A percentile compares a stretch with the other conserved stretches of the same genome.
Conservation (phyloP, 2,113 vertebrate species). For the Hystrix brachyura region DNA sequence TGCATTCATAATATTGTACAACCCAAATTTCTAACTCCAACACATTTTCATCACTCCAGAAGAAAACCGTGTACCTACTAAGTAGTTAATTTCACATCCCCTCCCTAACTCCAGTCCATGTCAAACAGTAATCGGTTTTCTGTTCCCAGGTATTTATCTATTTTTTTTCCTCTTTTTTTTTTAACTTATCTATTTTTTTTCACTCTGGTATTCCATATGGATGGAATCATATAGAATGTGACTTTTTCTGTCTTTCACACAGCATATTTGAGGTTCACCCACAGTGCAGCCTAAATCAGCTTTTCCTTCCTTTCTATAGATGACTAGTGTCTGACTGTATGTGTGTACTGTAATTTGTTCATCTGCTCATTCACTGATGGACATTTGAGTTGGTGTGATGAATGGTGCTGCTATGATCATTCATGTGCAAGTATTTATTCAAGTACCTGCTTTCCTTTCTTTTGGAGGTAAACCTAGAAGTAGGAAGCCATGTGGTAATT, state of each 20-base stretch:
- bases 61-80: not conserved
- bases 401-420: not conserved
- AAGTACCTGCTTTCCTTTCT: not conserved
- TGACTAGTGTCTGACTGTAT: not conserved
- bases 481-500: not conserved
- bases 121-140: not conserved
- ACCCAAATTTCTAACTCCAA: not conserved
- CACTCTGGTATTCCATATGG: not conserved
- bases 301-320: not conserved
- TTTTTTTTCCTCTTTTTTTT: not conserved
- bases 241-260: not conserved
- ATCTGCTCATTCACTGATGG: not conserved
- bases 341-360: not conserved
- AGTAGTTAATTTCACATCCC: not conserved
- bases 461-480: not conserved
- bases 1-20: not conserved
- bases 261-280: not conserved
- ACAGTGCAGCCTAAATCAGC: not conserved
- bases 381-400: not conserved
- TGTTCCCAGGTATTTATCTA: not conserved
- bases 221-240: not conserved
- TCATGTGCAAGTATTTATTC: not conserved
- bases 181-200: no score
- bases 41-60: not conserved
- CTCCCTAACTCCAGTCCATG: not conserved